Percentiles rank a stretch among this genome's conserved stretches.
phyloP scores from a whole-genome alignment of 2,113 vertebrate genomes.

The Microcebus ravelobensis region DNA sequence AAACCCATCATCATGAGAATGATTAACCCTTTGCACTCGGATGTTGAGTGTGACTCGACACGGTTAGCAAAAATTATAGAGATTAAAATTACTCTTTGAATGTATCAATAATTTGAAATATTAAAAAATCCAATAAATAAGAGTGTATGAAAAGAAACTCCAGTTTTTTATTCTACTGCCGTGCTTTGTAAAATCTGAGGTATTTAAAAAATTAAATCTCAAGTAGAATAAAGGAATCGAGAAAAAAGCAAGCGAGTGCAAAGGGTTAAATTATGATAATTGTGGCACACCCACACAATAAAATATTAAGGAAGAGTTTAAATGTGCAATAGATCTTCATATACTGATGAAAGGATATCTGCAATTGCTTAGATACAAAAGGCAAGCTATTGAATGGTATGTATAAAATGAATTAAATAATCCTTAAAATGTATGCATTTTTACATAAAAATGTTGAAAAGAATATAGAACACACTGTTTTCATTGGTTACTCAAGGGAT shows the following conservation, averaged over 20 bases:
- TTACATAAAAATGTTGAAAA: slow-evolving; percentile 1
- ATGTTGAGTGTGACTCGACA: no score
- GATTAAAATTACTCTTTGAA: no score
- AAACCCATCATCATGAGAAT: background rate
- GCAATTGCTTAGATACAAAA: background rate
- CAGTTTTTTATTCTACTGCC: no score
- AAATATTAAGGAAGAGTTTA: slow-evolving; percentile 35
- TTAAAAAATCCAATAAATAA: no score
- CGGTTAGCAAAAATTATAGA: no score
- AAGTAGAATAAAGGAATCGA: no score
- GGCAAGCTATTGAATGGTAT: background rate
- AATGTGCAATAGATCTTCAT: background rate
- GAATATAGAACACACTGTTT: background rate
- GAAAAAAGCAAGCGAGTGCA: no score
- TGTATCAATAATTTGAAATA: no score
- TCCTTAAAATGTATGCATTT: background rate
- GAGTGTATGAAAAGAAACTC: no score
- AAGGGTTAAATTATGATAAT: background rate
- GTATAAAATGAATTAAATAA: background rate
- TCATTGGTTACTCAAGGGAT: background rate
- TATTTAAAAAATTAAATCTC: no score
- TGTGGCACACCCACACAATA: background rate
- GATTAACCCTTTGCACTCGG: background rate
- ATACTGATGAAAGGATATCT: background rate
- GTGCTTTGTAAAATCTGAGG: no score